Base-by-base conservation (phyloP, 1,140 invertebrate species). In the Cryptotermes secundus region DNA sequence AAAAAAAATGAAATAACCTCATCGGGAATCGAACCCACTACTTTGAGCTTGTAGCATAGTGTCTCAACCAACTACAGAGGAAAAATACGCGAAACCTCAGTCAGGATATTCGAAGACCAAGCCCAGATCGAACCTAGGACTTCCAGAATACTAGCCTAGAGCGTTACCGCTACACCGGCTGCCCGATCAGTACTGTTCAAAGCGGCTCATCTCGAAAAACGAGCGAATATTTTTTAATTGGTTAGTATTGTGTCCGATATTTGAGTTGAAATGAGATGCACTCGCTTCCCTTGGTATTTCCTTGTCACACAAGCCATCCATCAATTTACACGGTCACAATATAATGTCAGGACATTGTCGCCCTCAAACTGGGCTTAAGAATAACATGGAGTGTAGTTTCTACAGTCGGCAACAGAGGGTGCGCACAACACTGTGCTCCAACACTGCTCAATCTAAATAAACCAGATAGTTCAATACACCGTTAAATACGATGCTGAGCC, bases 301-400 rank as follows among this genome's bases (percentile, higher is more conserved):
- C 26, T 26, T 4, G 12, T 38, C 4, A 4, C 59, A 72, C 31
- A n/a, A 31, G 59, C 59, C 59, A 72, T 72, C 59, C 59, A 72
- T 72, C 59, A 72, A 72, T 72, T 72, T 72, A 31, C 59, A 72
- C 59, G 31, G 26, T 72, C 59, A 72, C 59, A 72, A 72, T 72
- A 72, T n/a, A 72, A 72, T 72, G 59, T 31, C 26, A 72, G n/a
- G 31, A n/a, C 59, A 14, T 26, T 72, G 59, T 31, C 59, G 31
- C 59, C 59, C 59, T 31, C 6, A n/a, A 72, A n/a, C 59, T 26
- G n/a, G n/a, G 59, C 59, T 72, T 26, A 72, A 72, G 59, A 72
- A 72, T 14, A 72, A 72, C 26, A 31, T 31, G 59, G 26, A 26
- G 26, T 72, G 53, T 19, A 59, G 53, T 59, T 59, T 14, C 53